Conservation (phyloP, 2,888 invertebrate genomes). For the Aleiodes leptofemur region DNA sequence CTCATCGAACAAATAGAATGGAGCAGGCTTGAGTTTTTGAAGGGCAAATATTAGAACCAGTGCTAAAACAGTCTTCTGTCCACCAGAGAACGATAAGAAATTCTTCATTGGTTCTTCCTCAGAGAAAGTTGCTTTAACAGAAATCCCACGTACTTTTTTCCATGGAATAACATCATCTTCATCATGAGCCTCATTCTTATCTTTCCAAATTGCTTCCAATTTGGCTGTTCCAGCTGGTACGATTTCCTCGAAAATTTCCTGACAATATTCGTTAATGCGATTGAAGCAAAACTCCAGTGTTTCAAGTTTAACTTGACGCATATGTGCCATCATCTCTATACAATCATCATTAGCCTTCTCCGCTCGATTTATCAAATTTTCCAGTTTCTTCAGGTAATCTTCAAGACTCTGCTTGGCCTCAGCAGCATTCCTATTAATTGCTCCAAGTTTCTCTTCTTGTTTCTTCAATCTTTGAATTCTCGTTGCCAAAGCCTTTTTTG, state of each 20-base stretch:
- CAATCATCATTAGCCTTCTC: constrained; percentile 77
- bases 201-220: constrained; percentile 68
- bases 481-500: constrained; percentile 89
- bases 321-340: constrained; percentile 72
- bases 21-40: constrained; percentile 82
- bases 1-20: constrained; percentile 83
- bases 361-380: constrained; percentile 78
- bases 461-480: constrained; percentile 95
- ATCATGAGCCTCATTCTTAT: constrained; percentile 74
- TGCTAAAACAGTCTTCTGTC: constrained; percentile 83
- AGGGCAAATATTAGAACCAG: constrained; percentile 82
- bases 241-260: constrained; percentile 80
- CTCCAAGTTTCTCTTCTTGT: constrained; percentile 86
- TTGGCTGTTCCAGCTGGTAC: constrained; percentile 79
- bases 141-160: constrained; percentile 70
- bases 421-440: constrained; percentile 82
- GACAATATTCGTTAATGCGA: constrained; percentile 79
- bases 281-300: constrained; percentile 82
- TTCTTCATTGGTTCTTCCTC: constrained; percentile 79
- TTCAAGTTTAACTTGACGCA: constrained; percentile 76
- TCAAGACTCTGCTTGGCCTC: constrained; percentile 81
- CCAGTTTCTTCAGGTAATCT: constrained; percentile 80
- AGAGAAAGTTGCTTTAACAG: constrained; percentile 79
- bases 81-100: constrained; percentile 82
- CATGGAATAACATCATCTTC: constrained; percentile 56